Evolutionary conservation across 2,113 vertebrate species (phyloP), one percentile per base, ranked within the genome.

Genomic region (Pontoporia blainvillei): DNA sequence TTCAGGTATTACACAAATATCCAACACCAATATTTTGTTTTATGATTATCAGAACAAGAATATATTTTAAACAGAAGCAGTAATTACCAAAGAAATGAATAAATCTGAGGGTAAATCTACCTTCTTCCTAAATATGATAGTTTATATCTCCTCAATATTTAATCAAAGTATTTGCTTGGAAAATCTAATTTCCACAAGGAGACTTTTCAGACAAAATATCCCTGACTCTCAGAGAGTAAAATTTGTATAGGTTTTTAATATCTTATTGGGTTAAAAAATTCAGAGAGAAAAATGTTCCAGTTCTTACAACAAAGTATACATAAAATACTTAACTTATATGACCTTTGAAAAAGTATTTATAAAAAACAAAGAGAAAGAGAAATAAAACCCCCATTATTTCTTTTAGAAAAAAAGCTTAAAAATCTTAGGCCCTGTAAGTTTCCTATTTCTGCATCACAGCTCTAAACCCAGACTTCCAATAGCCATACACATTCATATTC

Each of bases 91-190:
- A 18, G 8, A 62, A 92, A 90, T 90, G 34, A 93, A 66, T 84
- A 91, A 67, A 54, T 31, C 20, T 49, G 52, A 86, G 1, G 1
- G 8, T 29, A 79, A 81, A 44, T 94, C 34, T 82, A n/a, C 83
- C 6, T 92, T 86, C 27, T 93, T 57, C 11, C 25, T 67, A 87
- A 90, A 73, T 39, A 46, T 76, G 10, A 81, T 46, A 44, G 49
- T 69, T 91, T 67, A 64, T 79, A 41, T n/a, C 6, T 91, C 64
- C 18, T 13, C 93, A 82, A 85, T 90, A 82, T 54, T 91, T 86
- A 93, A 93, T 91, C 20, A 91, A 86, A 91, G 86, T 52, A 92
- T 86, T 89, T 94, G 44, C 54, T 83, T 89, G 29, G 69, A 66
- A 90, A 94, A 87, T 90, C 23, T 73, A 57, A 84, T 92, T 89